Evolutionary conservation across 1,140 invertebrate species (phyloP), one percentile per base, ranked within the genome.

Genomic region (Macrotrachela quadricornifera): DNA sequence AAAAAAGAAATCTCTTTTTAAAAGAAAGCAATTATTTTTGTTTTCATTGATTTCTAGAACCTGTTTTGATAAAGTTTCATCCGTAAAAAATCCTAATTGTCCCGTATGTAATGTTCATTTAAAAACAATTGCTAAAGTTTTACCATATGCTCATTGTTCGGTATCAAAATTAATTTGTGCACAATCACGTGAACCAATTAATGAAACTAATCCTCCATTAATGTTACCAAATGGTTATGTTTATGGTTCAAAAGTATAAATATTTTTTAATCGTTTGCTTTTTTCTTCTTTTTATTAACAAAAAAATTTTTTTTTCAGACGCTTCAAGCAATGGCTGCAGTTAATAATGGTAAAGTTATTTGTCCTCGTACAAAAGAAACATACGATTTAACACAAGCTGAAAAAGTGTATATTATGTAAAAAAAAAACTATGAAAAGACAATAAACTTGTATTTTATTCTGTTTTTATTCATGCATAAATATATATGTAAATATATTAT

Each of bases 171-270:
- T 97, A 4, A 83, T 96, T 58, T 92, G 85, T 64, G 78, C 81
- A 59, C 82, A 94, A 56, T 85, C 83, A 49, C 84, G 85, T 9
- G 75, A 82, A 58, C 80, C 85, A n/a, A 73, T 97, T 46, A 92
- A 96, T 73, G 91, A 96, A 70, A 80, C 95, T 68, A 96, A 97
- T 71, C 83, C 82, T 58, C 91, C 92, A 0, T 84, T 96, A 80
- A 88, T 92, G 79, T 76, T 96, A 67, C 91, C 92, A 42, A 96
- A 96, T 74, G 90, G 90, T 51, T 82, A 87, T 70, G 85, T 95
- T 48, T 95, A 94, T 70, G 90, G 91, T n/a, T 83, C 85, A 71
- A 78, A 83, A 75, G 85, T 85, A 69, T 73, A 64, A 62, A 36
- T 30, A 50, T 49, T 49, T 16, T 38, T 56, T 11, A n/a, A n/a